Evolutionary conservation across 2,797 vertebrate genomes (phyloP).

Genomic region (Oreochromis mossambicus): DNA sequence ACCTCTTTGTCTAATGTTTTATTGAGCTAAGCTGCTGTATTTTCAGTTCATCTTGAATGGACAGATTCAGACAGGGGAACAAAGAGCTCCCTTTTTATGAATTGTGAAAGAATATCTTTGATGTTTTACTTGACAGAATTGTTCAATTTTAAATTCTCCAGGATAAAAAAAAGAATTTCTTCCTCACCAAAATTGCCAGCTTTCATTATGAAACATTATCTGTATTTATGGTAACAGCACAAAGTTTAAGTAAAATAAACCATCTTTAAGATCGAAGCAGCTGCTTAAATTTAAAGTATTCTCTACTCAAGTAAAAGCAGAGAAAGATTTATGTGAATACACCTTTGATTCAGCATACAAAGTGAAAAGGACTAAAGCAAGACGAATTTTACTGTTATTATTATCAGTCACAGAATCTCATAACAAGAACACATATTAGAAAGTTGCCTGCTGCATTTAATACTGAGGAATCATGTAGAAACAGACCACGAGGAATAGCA

Average conservation of each 20-base stretch:
- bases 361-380: neutral
- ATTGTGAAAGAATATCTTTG: neutral
- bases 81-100: neutral
- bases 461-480: conserved; percentile 25
- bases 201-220: neutral
- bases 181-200: neutral
- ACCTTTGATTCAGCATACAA: neutral
- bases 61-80: neutral
- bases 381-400: neutral
- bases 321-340: neutral
- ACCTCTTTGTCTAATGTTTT: neutral
- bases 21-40: neutral
- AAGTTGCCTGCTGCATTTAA: conserved; percentile 38
- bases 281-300: neutral
- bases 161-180: rapidly evolving
- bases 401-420: conserved; percentile 32
- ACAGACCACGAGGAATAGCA: conserved; percentile 8
- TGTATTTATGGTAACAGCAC: neutral
- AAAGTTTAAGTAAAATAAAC: neutral
- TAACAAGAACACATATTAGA: conserved; percentile 24
- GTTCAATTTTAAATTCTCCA: neutral
- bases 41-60: neutral
- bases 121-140: neutral
- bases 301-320: neutral
- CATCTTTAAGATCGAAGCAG: neutral